Base-by-base conservation (phyloP, 2,113 vertebrate species). In the Acanthochromis polyacanthus region DNA sequence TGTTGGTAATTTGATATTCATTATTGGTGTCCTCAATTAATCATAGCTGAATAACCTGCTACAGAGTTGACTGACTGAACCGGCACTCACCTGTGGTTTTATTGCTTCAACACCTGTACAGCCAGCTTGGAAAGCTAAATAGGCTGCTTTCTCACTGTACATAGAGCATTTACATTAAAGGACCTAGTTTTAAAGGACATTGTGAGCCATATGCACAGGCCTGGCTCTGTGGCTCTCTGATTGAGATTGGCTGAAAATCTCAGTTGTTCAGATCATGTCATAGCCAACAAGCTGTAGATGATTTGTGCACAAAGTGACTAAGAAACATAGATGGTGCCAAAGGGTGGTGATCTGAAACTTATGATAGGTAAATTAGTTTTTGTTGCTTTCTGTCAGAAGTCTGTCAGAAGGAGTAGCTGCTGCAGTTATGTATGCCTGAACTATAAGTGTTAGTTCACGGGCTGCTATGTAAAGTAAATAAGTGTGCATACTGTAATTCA, bases 81-180 rank as follows among this genome's bases (percentile, higher is more conserved):
- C 50, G 62, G 71, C 78, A 46, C 63, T 68, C 75, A 55, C 45
- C 28, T 1, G 62, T 57, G 66, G 53, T 77, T 87, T 81, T 53
- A 59, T 71, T 66, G 71, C 55, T 70, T 66, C 75, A 83, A 45
- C 78, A 87, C 91, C 82, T 86, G 76, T 46, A 50, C 64, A 67
- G 50, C 53, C 75, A 15, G 64, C 17, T 53, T 14, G 7, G 36
- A 70, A 65, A 20, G 52, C 59, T 72, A 30, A 23, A 62, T 80
- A 71, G 61, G 51, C 76, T 55, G 2, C 53, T 20, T 60, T 28
- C 17, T 8, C 43, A 19, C 4, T n/a, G 40, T 22, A 46, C 55
- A 23, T 25, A 22, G 15, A 51, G 11, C 14, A n/a, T 64, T 58
- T 25, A 56, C 6, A 38, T 58, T 28, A 58, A 65, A 50, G 22